Percentiles rank a stretch among this genome's conserved stretches.
These are phyloP conservation scores for Enoplosus armatus DNA, from an alignment of 2,797 vertebrate genomes.

Conservation along the genomic window DNA sequence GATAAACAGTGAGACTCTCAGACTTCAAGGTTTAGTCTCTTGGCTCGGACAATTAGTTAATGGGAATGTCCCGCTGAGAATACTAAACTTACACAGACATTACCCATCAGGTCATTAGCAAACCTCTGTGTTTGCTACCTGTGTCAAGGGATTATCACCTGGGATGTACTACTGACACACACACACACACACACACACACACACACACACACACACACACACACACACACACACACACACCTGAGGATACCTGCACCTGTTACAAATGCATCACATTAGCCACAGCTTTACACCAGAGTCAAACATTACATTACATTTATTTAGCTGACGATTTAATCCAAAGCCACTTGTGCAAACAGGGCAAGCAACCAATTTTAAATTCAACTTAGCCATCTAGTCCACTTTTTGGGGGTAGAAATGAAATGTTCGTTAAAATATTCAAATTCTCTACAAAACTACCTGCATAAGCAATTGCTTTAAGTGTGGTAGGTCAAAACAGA, in stretches of 20 bases:
- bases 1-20: conserved; percentile 25
- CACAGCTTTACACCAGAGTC: neutral
- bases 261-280: neutral
- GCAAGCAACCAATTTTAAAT: neutral
- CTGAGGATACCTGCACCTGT: neutral
- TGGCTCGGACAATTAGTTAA: conserved; percentile 61
- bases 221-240: conserved; percentile 18
- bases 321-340: too few species aligned
- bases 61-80: conserved; percentile 37
- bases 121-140: conserved; percentile 33
- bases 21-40: conserved; percentile 46
- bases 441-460: neutral
- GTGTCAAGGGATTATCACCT: conserved; percentile 52
- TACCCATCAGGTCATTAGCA: conserved; percentile 54
- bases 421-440: neutral
- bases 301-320: too few species aligned
- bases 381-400: neutral
- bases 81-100: conserved; percentile 37
- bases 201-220: conserved; percentile 24
- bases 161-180: conserved; percentile 26
- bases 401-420: neutral
- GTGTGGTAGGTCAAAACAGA: neutral
- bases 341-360: too few species aligned
- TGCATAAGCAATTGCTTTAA: neutral
- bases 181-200: conserved; percentile 22